These are phyloP conservation scores for Enteromius mattozi DNA, from an alignment of 2,797 vertebrate species.

Conservation along the genomic window DNA sequence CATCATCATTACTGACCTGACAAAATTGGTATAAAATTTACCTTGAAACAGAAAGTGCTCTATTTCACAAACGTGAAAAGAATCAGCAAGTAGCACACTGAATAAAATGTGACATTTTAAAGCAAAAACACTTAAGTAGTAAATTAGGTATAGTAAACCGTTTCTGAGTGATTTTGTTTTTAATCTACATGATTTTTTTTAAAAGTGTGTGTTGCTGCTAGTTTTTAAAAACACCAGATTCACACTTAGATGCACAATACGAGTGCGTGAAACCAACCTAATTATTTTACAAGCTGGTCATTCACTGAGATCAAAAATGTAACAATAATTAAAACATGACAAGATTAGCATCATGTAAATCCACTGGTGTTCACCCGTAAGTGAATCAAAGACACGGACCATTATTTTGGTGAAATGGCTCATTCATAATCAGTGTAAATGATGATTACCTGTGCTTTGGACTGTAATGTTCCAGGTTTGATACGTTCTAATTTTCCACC, in stretches of 20 bases:
- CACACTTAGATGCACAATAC: background rate
- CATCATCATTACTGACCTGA: too few species aligned
- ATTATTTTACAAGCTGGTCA: background rate
- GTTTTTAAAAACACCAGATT: background rate
- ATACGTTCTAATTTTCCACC: constrained; percentile 29
- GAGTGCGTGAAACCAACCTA: background rate
- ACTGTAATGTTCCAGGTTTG: constrained; percentile 31
- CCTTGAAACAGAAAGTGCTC: background rate
- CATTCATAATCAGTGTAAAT: constrained; percentile 40
- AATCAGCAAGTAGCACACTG: background rate
- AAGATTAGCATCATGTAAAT: constrained; percentile 18
- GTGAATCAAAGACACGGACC: constrained; percentile 27
- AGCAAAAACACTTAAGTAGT: background rate
- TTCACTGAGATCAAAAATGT: background rate
- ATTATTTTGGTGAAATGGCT: constrained; percentile 37
- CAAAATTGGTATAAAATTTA: background rate
- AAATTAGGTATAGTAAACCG: too few species aligned
- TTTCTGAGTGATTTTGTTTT: too few species aligned
- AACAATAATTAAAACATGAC: background rate
- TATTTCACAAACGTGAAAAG: background rate
- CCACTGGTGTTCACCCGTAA: constrained; percentile 20
- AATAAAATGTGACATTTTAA: background rate
- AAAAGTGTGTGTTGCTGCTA: too few species aligned
- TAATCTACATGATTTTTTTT: too few species aligned
- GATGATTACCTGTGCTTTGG: constrained; percentile 46